A percentile compares a stretch with the other conserved stretches of the same genome.
These are phyloP conservation scores for Toxotes jaculatrix DNA, from an alignment of 2,113 vertebrate genomes.

Conservation along the genomic window DNA sequence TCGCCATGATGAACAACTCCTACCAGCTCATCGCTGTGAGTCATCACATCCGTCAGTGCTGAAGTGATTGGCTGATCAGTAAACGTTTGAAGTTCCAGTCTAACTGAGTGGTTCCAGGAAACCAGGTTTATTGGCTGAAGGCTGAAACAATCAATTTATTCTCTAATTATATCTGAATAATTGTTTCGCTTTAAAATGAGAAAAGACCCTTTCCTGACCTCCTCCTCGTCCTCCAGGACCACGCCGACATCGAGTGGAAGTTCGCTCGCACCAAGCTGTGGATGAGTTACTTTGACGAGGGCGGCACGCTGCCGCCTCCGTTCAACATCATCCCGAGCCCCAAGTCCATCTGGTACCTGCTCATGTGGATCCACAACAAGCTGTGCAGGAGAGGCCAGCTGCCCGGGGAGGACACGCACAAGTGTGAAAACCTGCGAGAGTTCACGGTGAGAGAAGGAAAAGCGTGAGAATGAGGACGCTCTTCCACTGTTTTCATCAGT, in stretches of 20 bases:
- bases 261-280: constrained; percentile 97
- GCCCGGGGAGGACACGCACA: constrained; percentile 85
- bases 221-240: constrained; percentile 84
- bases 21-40: constrained; percentile 96
- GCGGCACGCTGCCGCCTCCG: constrained; percentile 95
- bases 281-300: constrained; percentile 99
- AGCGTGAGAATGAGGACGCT: constrained; percentile 47
- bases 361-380: constrained; percentile 91
- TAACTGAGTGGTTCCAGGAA: too few relatives aligned
- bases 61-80: too few relatives aligned
- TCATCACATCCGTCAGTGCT: too few relatives aligned
- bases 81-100: too few relatives aligned
- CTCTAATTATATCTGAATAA: too few relatives aligned
- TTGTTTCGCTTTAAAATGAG: too few relatives aligned
- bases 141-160: too few relatives aligned
- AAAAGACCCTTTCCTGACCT: too few relatives aligned
- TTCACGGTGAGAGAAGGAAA: constrained; percentile 84
- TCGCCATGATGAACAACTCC: constrained; percentile 99
- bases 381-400: constrained; percentile 85
- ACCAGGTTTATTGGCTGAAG: too few relatives aligned
- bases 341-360: constrained; percentile 94
- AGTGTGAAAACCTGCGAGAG: constrained; percentile 91
- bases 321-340: constrained; percentile 97
- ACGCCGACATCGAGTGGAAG: constrained; percentile 98
- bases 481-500: too few relatives aligned